Percentiles rank a stretch among this genome's conserved stretches.
These are phyloP conservation scores for Harpagifer antarcticus DNA, from an alignment of 2,797 vertebrate genomes.

Conservation along the genomic window DNA sequence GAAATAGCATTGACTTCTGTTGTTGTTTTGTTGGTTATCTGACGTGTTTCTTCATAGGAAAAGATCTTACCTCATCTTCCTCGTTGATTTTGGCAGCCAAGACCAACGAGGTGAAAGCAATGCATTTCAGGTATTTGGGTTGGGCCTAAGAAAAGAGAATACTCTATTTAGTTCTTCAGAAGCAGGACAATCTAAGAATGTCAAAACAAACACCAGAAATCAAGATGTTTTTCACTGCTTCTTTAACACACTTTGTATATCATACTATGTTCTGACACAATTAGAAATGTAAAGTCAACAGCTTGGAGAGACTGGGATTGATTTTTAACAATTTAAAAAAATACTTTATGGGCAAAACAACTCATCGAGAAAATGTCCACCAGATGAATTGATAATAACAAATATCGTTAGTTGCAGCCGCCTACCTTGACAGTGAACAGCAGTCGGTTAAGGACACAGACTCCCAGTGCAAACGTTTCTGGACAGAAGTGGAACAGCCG, in stretches of 20 bases:
- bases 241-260: too few species aligned
- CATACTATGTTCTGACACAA: too few species aligned
- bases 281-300: too few species aligned
- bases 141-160: conserved; percentile 77
- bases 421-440: conserved; percentile 84
- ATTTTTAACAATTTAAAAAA: too few species aligned
- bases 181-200: fast-evolving
- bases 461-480: conserved; percentile 82
- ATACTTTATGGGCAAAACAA: too few species aligned
- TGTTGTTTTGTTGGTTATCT: neutral
- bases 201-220: neutral
- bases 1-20: conserved; percentile 21
- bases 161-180: neutral
- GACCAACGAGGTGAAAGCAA: conserved; percentile 86
- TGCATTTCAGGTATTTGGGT: conserved; percentile 85
- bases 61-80: conserved; percentile 85
- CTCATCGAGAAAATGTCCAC: too few species aligned
- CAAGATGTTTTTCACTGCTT: neutral
- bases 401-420: neutral
- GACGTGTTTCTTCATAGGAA: neutral
- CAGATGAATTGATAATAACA: too few species aligned
- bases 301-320: too few species aligned
- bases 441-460: conserved; percentile 82
- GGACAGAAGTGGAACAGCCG: conserved; percentile 81
- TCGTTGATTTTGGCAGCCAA: conserved; percentile 89